phyloP scores from a whole-genome alignment of 2,888 invertebrate species.

The Drosophila hamatofila region DNA sequence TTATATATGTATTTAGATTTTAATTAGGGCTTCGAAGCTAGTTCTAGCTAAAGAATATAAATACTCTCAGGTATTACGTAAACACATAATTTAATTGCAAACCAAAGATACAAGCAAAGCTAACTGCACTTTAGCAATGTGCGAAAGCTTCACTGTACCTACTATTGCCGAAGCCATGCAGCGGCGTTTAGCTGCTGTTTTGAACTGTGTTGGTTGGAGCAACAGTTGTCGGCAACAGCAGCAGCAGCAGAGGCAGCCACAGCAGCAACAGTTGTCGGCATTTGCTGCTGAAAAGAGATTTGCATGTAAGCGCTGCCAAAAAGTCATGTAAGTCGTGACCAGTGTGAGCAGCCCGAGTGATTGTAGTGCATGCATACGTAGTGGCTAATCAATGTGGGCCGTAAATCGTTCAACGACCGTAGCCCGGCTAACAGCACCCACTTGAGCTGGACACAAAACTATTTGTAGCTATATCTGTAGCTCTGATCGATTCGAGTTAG shows the following conservation, averaged over 20 bases:
- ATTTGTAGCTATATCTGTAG: slow-evolving; percentile 17
- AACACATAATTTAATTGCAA: no score
- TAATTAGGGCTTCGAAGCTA: no score
- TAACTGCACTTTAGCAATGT: not conserved
- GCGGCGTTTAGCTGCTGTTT: slow-evolving; percentile 18
- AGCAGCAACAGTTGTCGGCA: slow-evolving; percentile 47
- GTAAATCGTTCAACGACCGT: slow-evolving; percentile 55
- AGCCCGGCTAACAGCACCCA: slow-evolving; percentile 15
- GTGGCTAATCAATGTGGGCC: slow-evolving; percentile 40
- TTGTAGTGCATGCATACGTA: not conserved
- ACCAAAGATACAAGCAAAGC: not conserved
- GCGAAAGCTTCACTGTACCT: slow-evolving; percentile 31
- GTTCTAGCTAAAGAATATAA: no score
- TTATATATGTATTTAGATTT: no score
- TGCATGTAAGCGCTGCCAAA: slow-evolving; percentile 66
- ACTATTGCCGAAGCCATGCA: slow-evolving; percentile 13
- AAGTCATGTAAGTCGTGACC: slow-evolving; percentile 70
- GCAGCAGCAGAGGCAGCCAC: slow-evolving; percentile 10
- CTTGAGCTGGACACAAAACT: slow-evolving; percentile 11
- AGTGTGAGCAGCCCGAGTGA: slow-evolving; percentile 39
- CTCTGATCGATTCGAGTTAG: slow-evolving; percentile 18
- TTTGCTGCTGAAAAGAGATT: slow-evolving; percentile 49
- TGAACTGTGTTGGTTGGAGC: slow-evolving; percentile 28
- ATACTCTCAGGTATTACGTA: no score
- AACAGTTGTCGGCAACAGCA: slow-evolving; percentile 7